Conservation (phyloP, 2,797 vertebrate species). For the Antrozous pallidus region DNA sequence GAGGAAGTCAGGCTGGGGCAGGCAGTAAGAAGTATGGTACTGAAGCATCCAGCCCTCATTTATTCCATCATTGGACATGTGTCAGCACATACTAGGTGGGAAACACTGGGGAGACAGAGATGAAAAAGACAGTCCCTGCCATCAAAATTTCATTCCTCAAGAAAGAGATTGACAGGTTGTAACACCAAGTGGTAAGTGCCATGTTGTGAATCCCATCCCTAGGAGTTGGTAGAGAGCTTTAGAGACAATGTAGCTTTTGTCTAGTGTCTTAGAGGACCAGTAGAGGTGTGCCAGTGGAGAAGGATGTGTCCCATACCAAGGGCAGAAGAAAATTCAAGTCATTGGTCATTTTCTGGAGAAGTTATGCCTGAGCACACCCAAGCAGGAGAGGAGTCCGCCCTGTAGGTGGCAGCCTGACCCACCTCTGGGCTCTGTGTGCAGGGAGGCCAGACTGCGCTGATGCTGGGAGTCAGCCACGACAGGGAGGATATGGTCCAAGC, state of each 20-base stretch:
- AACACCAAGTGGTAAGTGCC: neutral
- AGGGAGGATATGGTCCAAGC: constrained; percentile 93
- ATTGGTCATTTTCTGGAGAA: neutral
- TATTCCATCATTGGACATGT: neutral
- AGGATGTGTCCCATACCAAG: neutral
- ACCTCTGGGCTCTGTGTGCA: constrained; percentile 36
- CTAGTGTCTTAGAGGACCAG: neutral
- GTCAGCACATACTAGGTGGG: neutral
- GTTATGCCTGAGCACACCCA: neutral
- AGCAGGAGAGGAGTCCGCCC: neutral
- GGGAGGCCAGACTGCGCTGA: constrained; percentile 94
- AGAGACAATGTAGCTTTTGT: neutral
- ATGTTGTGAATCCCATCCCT: neutral
- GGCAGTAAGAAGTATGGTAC: neutral
- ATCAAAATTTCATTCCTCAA: neutral
- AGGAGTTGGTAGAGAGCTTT: neutral
- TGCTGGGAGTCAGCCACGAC: constrained; percentile 95
- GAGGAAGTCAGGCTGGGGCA: neutral
- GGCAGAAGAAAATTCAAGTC: neutral
- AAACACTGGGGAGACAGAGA: neutral
- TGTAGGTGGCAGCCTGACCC: neutral
- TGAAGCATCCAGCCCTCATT: neutral
- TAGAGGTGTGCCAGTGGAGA: neutral
- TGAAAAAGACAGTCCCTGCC: neutral
- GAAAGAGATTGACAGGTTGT: neutral